A percentile compares a stretch with the other conserved stretches of the same genome.
These are phyloP conservation scores for Taenioides sp. DNA, from an alignment of 2,797 vertebrate genomes.

Conservation along the genomic window DNA sequence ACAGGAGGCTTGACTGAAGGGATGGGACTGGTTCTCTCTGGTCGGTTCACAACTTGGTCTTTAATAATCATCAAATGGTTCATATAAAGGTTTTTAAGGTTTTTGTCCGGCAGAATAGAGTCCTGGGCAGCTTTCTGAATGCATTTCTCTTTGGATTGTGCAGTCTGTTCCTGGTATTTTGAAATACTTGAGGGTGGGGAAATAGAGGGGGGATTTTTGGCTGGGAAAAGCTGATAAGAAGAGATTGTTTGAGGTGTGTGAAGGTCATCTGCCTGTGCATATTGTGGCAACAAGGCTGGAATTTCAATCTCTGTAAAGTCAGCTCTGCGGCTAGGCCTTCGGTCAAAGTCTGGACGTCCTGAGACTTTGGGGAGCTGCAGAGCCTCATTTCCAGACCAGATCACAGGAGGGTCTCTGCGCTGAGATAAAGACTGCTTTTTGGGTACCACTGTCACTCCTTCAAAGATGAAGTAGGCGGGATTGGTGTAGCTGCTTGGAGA, in stretches of 20 bases:
- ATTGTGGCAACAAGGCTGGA: conserved; percentile 71
- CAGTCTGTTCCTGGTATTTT: conserved; percentile 58
- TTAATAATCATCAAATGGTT: conserved; percentile 67
- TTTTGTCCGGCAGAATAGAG: conserved; percentile 61
- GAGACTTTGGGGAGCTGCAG: conserved; percentile 81
- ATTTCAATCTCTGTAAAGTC: conserved; percentile 85
- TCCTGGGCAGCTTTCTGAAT: conserved; percentile 56
- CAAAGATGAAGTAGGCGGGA: conserved; percentile 85
- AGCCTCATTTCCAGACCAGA: conserved; percentile 74
- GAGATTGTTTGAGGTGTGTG: conserved; percentile 57
- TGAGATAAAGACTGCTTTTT: conserved; percentile 48
- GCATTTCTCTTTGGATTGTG: conserved; percentile 58
- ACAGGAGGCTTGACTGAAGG: conserved; percentile 45
- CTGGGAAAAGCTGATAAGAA: conserved; percentile 83
- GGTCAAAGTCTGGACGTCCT: conserved; percentile 60
- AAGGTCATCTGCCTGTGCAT: conserved; percentile 57
- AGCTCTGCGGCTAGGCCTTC: conserved; percentile 68
- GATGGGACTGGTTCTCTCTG: conserved; percentile 53
- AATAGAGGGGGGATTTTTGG: conserved; percentile 62
- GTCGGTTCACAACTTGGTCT: conserved; percentile 58
- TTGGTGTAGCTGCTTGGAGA: conserved; percentile 83
- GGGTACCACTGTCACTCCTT: conserved; percentile 74
- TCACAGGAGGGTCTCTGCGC: conserved; percentile 65
- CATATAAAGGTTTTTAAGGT: conserved; percentile 68
- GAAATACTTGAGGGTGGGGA: conserved; percentile 50